phyloP scores from a whole-genome alignment of 2,797 vertebrate species.

The Gadopsis marmoratus region DNA sequence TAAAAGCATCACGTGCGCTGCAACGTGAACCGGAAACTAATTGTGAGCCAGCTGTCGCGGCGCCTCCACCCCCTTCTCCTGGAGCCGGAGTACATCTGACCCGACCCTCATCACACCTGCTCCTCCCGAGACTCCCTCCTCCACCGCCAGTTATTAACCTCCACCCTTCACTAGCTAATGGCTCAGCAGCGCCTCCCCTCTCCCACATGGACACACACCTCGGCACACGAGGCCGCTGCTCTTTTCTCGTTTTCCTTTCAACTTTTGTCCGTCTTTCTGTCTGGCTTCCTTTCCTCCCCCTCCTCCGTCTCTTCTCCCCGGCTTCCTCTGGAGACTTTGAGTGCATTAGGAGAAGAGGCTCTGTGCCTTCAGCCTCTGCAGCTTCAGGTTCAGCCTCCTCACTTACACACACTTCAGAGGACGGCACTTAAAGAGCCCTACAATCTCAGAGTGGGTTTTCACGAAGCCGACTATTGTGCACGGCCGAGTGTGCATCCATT shows the following conservation, averaged over 20 bases:
- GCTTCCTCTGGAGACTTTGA: conserved; percentile 57
- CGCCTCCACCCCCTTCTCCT: neutral
- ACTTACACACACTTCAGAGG: conserved; percentile 4
- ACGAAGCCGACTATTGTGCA: conserved; percentile 8
- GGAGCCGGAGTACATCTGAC: neutral
- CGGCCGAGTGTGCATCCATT: conserved; percentile 42
- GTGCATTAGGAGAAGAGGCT: conserved; percentile 71
- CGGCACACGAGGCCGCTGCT: neutral
- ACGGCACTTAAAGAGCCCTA: neutral
- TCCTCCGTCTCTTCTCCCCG: neutral
- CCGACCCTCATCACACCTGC: conserved; percentile 14
- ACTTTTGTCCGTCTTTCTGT: neutral
- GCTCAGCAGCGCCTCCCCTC: conserved; percentile 3
- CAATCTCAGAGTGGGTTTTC: conserved; percentile 15
- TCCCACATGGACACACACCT: neutral
- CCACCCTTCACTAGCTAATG: conserved; percentile 59
- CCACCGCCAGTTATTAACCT: conserved; percentile 71
- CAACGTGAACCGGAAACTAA: neutral
- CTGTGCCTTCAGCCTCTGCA: conserved; percentile 40
- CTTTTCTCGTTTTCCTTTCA: neutral
- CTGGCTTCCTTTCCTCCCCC: too few relatives aligned
- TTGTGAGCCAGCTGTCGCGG: neutral
- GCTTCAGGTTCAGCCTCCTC: conserved; percentile 20
- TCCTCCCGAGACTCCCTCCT: conserved; percentile 24
- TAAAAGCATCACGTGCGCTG: neutral